Base-by-base conservation (phyloP, 2,888 invertebrate species). In the Morinoia aosen region DNA sequence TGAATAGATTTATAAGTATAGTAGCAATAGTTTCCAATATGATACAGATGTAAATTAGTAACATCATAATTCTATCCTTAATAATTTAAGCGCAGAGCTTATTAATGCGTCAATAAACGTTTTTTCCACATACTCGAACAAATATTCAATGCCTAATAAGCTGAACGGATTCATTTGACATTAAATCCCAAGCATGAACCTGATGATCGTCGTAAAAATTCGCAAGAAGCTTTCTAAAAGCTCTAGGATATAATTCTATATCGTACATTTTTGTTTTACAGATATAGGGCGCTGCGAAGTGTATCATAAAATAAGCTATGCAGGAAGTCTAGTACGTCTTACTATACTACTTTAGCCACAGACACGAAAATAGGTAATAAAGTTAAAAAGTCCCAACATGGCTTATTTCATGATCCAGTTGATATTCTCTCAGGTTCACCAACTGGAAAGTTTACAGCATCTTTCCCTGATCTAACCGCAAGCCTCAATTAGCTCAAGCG, bases 361-460 rank as follows among this genome's bases (percentile, higher is more conserved):
- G 25, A 76, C 76, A 76, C 76, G 76, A 76, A 76, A 76, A 76
- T 76, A 76, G 76, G 76, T 76, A 76, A 76, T 76, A 76, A 76
- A 76, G 76, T 76, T 76, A 76, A 76, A 76, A 76, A 25, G 76
- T 76, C 33, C 76, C 76, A 25, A 76, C 76, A 76, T 76, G 76
- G 76, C 76, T 25, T 76, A 76, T 76, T 76, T 76, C 76, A 76
- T 33, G 76, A 76, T 33, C 33, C 76, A 76, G 76, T 76, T 16
- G 76, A 76, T 8, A 12, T 10, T 76, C 25, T 33, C 8, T 76
- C 8, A 16, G 8, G 76, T 33, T 76, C 33, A 76, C 25, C 76
- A 76, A 76, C 76, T 19, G 76, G 76, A 16, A 10, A 76, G 10
- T 10, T 33, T 25, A 76, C 76, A 76, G 76, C 76, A 76, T 19